Base-by-base conservation (phyloP, 2,113 vertebrate species). In the Melanostigma gelatinosum region DNA sequence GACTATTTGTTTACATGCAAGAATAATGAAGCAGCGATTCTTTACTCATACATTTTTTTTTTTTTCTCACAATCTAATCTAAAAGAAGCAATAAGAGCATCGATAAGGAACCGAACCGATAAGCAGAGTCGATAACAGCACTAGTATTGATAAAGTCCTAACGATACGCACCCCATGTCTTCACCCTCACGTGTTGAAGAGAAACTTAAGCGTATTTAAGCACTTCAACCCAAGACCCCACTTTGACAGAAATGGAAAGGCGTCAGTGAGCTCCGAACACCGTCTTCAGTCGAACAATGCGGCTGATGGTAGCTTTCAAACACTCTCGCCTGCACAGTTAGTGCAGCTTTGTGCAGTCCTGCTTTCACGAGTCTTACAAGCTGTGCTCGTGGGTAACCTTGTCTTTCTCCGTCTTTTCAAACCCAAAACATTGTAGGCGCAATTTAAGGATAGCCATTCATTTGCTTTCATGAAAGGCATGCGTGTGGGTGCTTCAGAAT, bases 281-380 rank as follows among this genome's bases (percentile, higher is more conserved):
- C 61, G 77, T 80, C 75, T 80, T 83, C 36, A 87, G 71, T 3
- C 27, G 42, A 86, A 90, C 84, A 90, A 72, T 86, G 9, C 55
- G 20, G 48, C 46, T 63, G 52, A 85, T 82, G 12, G 62, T 58
- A 63, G 75, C 82, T 88, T 82, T 87, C 80, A 77, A 64, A 78
- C 48, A 60, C 11, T 15, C 36, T 12, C 29, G 74, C 38, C 75
- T 70, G 80, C 76, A 82, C 79, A 84, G 88, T 85, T 85, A 34
- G 69, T 20, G 29, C 36, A 42, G 72, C 87, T 85, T 79, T 87
- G 86, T 80, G 57, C 75, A 40, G 16, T 54, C 58, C 16, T 57
- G 48, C 83, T 83, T 89, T 91, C 75, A 88, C 40, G 4, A 62
- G 71, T 62, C 73, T 87, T 89, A 86, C 88, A 87, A 84, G 87